Base-by-base conservation (phyloP, 2,797 vertebrate genomes). In the Schizopygopsis pylzovi region DNA sequence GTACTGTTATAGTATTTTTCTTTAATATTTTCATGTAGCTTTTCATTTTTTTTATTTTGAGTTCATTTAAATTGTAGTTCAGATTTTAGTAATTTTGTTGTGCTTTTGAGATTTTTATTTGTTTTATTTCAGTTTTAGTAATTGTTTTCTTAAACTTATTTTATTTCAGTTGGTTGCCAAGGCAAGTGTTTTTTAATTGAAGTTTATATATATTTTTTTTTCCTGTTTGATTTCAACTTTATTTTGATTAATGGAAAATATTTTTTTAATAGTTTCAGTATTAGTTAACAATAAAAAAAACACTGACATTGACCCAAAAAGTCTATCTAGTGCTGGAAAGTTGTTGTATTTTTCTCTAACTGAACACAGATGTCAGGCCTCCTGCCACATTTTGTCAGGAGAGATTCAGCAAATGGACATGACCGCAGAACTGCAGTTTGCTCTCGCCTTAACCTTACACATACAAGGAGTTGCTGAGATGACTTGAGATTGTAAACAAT, bases 351-450 rank as follows among this genome's bases (percentile, higher is more conserved):
- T 87, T 89, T 56, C 63, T 84, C 80, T 89, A 91, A 91, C 89
- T 92, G 80, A 92, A 92, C 91, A 91, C 88, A 91, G 89, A 92
- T 92, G 92, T 90, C 90, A 88, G 88, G 88, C 88, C 76, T 87
- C 90, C 85, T 94, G 92, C 93, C 88, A 92, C 92, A 95, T 92
- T 95, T 94, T 79, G 92, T 93, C 91, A 92, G 89, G 93, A 89
- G 37, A 81, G 22, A 72, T 76, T 67, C 61, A 80, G 56, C 18
- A 79, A 91, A 91, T 76, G 87, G 73, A 85, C 90, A 88, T 81
- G 89, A 89, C 90, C 92, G 93, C 92, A 93, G 92, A 82, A 83
- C 63, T 39, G 89, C 90, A 65, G 88, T 84, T 92, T 88, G 87
- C 77, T 86, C 87, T 73, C 86, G 79, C 85, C 81, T 90, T 89